These are phyloP conservation scores for Melanaphis sacchari DNA, from an alignment of 1,140 invertebrate species.

Conservation along the genomic window DNA sequence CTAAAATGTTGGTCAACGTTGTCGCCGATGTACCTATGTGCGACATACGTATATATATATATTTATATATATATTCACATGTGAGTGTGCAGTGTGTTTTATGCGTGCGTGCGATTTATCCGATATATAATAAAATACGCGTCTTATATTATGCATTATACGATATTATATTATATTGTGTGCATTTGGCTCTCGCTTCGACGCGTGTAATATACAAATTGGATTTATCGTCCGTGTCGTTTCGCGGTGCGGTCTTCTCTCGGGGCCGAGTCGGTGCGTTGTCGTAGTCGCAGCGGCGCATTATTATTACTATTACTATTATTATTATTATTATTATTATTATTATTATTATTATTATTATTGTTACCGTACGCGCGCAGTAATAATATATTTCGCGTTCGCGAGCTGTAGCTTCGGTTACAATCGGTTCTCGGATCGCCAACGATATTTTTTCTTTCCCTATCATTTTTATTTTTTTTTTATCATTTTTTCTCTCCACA, in stretches of 20 bases:
- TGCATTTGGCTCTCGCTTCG: neutral
- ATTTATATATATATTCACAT: neutral
- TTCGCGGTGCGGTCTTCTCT: neutral
- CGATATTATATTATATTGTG: neutral
- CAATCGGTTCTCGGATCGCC: neutral
- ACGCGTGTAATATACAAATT: constrained; percentile 51
- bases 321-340: neutral
- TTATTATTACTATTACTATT: neutral
- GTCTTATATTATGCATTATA: constrained; percentile 20
- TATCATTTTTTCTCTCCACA: neutral
- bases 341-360: neutral
- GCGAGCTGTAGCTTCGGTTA: neutral
- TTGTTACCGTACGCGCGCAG: neutral
- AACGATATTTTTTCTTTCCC: neutral
- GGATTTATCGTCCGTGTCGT: constrained; percentile 49
- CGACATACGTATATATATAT: neutral
- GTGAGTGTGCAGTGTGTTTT: neutral
- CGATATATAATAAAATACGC: constrained; percentile 27
- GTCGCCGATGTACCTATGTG: neutral
- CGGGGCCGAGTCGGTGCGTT: neutral
- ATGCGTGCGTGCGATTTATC: constrained; percentile 19
- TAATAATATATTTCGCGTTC: neutral
- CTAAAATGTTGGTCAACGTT: constrained; percentile 3
- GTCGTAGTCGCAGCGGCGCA: neutral
- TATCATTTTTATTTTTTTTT: neutral